Base-by-base conservation (phyloP, 35 echinoderm and acorn worm species). In the Acanthaster planci region DNA sequence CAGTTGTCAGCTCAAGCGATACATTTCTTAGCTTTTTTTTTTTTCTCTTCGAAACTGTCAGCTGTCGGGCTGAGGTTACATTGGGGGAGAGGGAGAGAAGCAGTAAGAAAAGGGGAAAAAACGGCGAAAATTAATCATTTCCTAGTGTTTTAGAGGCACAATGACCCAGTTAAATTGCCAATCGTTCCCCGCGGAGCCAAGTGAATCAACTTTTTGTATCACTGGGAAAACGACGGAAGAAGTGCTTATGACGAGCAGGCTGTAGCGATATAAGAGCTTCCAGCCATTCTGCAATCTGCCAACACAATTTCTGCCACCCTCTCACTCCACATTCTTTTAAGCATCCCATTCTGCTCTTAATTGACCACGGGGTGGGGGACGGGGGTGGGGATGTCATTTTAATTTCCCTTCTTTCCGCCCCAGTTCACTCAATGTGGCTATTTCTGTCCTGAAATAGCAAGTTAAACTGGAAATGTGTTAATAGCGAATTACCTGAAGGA, bases 121-220 rank as follows among this genome's bases (percentile, higher is more conserved):
- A 27, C 1, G 23, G 34, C 64, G 30, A 72, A 72, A 72, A 72
- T 72, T 72, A 72, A 72, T 72, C 64, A 72, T 72, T 72, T 72
- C 64, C 64, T 72, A 72, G 64, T 72, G 64, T 72, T 72, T 72
- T 72, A 72, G 64, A 72, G 64, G 64, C 64, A 72, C 34, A 23
- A 10, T 72, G 64, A 72, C 64, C 64, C 64, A 72, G 64, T 72
- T 72, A 36, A 72, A 72, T 72, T 72, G 64, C 34, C 34, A 34
- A 72, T 72, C 23, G 64, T 34, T 72, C 64, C 64, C 64, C 34
- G 64, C 64, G 64, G 64, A 72, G 64, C 34, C 23, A 34, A 10
- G 64, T 72, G 64, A 34, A 22, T 34, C n/a, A 72, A 34, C 26
- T 26, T 72, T 72, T 47, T 47, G 42, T 47, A 47, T 47, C 42